Evolutionary conservation across 2,888 invertebrate genomes (phyloP).

Genomic region (Podotricha telesiphe): DNA sequence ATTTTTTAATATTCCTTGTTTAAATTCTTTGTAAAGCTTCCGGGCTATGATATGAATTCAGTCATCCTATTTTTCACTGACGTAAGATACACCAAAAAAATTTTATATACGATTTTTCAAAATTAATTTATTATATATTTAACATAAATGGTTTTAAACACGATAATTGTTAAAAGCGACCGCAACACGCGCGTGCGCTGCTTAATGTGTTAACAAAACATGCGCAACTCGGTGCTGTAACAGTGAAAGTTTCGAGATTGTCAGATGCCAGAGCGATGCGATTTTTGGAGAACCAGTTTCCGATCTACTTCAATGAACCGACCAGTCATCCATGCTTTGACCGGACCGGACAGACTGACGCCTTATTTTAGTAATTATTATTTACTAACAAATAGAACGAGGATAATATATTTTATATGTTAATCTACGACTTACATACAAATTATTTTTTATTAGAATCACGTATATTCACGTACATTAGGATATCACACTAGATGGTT

Average conservation of each 20-base stretch:
- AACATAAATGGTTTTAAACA: background rate
- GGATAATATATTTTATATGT: background rate
- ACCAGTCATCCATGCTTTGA: slow-evolving; percentile 22
- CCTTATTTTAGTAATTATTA: slow-evolving; percentile 2
- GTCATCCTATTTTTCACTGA: background rate
- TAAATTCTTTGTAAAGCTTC: no score
- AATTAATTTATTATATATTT: background rate
- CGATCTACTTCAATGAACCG: slow-evolving; percentile 25
- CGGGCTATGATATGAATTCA: background rate
- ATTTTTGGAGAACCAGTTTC: slow-evolving; percentile 44
- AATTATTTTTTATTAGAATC: background rate
- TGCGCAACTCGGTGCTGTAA: slow-evolving; percentile 76
- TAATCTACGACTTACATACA: background rate
- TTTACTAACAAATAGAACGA: background rate
- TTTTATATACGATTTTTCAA: no score
- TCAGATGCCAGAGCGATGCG: slow-evolving; percentile 43
- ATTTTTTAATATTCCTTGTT: background rate
- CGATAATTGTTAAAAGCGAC: background rate
- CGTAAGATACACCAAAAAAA: background rate
- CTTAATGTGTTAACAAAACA: slow-evolving; percentile 62
- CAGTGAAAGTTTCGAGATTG: slow-evolving; percentile 74
- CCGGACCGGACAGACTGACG: background rate
- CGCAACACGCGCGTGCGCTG: slow-evolving; percentile 55
- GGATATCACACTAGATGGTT: no score
- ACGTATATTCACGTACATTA: no score